A percentile compares a stretch with the other conserved stretches of the same genome.
Evolutionary conservation across 1,140 invertebrate species (phyloP).

Genomic region (Drosophila albomicans): DNA sequence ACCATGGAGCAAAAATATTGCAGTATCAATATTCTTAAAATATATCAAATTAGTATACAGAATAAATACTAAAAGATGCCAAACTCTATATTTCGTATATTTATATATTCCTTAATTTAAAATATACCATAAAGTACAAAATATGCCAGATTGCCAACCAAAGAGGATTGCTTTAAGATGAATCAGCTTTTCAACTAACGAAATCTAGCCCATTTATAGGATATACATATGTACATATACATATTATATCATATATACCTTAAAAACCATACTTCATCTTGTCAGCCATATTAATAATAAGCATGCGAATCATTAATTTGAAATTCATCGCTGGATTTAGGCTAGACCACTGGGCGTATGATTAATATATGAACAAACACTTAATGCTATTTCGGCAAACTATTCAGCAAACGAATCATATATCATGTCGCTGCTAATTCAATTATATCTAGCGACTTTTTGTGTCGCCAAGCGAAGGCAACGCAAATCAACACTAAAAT

Average conservation of each 20-base stretch:
- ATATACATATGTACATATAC: too few relatives aligned
- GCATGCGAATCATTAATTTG: background rate
- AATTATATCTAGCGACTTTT: conserved; percentile 66
- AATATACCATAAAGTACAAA: too few relatives aligned
- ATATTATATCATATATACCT: too few relatives aligned
- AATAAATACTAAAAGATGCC: too few relatives aligned
- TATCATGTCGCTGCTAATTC: conserved; percentile 63
- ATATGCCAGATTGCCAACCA: too few relatives aligned
- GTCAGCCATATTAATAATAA: background rate
- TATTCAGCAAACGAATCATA: conserved; percentile 44
- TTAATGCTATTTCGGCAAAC: conserved; percentile 4
- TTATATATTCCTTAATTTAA: too few relatives aligned
- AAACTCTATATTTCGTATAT: too few relatives aligned
- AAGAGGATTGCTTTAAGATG: too few relatives aligned
- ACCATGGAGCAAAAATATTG: too few relatives aligned
- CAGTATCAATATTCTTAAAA: too few relatives aligned
- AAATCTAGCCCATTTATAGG: background rate
- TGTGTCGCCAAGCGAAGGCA: conserved; percentile 28
- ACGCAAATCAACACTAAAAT: conserved; percentile 48
- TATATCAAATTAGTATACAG: too few relatives aligned
- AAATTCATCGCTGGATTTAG: conserved; percentile 8
- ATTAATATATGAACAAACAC: conserved; percentile 57
- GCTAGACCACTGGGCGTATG: conserved; percentile 45
- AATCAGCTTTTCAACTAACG: background rate
- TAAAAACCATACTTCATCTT: background rate